These are phyloP conservation scores for Sinotaia quadrata DNA, from an alignment of 2,888 invertebrate genomes.

Conservation along the genomic window DNA sequence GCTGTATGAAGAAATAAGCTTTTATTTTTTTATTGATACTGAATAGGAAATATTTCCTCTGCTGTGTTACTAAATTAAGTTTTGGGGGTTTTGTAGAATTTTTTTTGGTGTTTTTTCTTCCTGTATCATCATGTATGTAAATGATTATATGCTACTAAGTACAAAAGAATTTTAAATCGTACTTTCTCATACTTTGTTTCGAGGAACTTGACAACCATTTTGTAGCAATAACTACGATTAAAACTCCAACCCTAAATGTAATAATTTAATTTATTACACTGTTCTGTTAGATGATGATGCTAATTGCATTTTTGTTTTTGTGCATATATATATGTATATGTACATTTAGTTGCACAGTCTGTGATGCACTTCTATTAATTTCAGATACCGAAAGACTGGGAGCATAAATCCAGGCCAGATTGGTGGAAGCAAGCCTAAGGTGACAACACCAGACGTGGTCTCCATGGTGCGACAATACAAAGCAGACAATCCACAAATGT, in stretches of 20 bases:
- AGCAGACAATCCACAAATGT: conserved; percentile 71
- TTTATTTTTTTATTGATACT: too few species aligned
- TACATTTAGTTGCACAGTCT: background rate
- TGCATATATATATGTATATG: background rate
- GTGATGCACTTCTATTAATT: conserved; percentile 13
- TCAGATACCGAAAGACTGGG: conserved; percentile 71
- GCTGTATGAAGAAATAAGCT: too few species aligned
- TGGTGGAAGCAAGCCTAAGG: conserved; percentile 72
- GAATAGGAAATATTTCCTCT: too few species aligned
- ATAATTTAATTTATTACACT: background rate
- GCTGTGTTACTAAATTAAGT: too few species aligned
- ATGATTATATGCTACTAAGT: too few species aligned
- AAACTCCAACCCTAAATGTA: background rate
- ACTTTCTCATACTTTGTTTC: too few species aligned
- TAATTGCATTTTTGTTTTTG: background rate
- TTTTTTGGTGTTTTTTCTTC: too few species aligned
- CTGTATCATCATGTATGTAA: too few species aligned
- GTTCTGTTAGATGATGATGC: background rate
- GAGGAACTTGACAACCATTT: too few species aligned
- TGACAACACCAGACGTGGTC: conserved; percentile 71
- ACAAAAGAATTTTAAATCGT: too few species aligned
- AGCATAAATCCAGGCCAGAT: conserved; percentile 72
- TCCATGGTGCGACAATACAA: conserved; percentile 69
- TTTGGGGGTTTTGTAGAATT: too few species aligned
- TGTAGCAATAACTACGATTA: too few species aligned